Conservation (phyloP, 2,888 invertebrate species). For the Galerucella nymphaeae region DNA sequence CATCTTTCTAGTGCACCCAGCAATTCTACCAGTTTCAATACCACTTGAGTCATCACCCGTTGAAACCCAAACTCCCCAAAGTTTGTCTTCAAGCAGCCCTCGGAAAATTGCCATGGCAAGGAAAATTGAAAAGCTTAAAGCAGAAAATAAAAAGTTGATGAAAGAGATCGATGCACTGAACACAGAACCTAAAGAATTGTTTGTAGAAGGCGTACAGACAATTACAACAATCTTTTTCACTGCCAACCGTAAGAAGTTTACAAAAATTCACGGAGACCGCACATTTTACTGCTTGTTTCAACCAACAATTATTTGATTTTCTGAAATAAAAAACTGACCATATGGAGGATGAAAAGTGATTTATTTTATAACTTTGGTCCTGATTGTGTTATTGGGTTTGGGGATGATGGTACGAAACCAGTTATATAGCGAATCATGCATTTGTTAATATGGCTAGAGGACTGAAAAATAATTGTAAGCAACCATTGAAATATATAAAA, state of each 20-base stretch:
- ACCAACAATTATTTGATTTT: background rate
- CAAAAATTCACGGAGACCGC: too few species aligned
- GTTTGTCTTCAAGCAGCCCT: too few species aligned
- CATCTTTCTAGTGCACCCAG: too few species aligned
- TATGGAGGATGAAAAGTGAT: background rate
- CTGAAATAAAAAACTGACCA: background rate
- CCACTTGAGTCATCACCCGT: too few species aligned
- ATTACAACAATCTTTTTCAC: too few species aligned
- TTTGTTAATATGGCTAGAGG: constrained; percentile 28
- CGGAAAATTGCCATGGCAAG: too few species aligned
- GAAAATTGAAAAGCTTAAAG: too few species aligned
- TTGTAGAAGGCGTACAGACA: background rate
- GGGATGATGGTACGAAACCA: constrained; percentile 15
- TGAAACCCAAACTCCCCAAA: too few species aligned
- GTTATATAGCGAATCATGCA: background rate
- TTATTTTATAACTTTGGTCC: constrained; percentile 18
- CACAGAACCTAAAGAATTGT: too few species aligned
- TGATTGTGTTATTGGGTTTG: constrained; percentile 21
- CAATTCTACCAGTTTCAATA: too few species aligned
- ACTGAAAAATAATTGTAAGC: constrained; percentile 10
- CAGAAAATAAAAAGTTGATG: background rate
- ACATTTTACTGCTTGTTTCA: too few species aligned
- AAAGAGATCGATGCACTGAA: background rate
- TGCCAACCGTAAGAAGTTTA: too few species aligned
- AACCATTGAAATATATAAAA: constrained; percentile 9